phyloP scores from a whole-genome alignment of 1,140 invertebrate species.

The Neodiprion virginianus region DNA sequence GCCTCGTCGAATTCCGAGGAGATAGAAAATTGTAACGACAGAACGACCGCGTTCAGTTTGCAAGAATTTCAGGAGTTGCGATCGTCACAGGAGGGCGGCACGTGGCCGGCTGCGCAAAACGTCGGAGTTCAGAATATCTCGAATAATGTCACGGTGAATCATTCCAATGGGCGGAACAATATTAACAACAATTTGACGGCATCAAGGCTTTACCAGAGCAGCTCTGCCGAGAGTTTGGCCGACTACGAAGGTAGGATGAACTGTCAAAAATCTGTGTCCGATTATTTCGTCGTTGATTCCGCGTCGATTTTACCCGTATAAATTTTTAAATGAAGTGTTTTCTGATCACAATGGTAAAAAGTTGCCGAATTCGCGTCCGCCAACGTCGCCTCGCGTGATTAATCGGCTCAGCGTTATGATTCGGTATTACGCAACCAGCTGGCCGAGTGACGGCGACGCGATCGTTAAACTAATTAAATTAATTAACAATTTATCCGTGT shows the following conservation, averaged over 20 bases:
- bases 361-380: neutral
- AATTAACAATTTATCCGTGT: neutral
- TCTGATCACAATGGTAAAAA: too few species aligned
- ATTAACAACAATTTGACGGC: conserved; percentile 55
- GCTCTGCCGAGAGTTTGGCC: conserved; percentile 54
- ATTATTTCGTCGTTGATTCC: too few species aligned
- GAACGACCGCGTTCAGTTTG: conserved; percentile 23
- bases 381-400: neutral
- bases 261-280: neutral
- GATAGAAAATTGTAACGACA: conserved; percentile 45
- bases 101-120: conserved; percentile 45
- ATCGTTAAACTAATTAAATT: neutral
- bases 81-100: conserved; percentile 52
- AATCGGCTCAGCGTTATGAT: neutral
- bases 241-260: conserved; percentile 55
- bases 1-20: conserved; percentile 34
- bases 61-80: conserved; percentile 42
- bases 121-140: conserved; percentile 42
- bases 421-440: neutral
- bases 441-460: neutral
- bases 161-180: conserved; percentile 38
- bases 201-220: conserved; percentile 46
- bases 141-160: conserved; percentile 25
- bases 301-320: neutral
- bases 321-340: neutral